phyloP scores from a whole-genome alignment of 1,140 invertebrate genomes.

The Leptoteleia sp. region DNA sequence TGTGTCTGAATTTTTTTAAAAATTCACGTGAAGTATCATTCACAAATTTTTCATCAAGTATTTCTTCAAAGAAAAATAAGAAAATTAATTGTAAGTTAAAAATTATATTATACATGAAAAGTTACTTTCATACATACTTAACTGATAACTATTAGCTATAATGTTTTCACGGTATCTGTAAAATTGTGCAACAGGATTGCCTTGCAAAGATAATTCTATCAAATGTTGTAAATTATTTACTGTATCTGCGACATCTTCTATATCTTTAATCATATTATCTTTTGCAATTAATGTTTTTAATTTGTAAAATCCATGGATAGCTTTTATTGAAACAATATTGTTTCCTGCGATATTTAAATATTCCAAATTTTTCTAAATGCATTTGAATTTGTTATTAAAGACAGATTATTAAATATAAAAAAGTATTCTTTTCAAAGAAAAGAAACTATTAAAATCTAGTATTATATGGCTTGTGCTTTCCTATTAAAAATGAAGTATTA shows the following conservation, averaged over 20 bases:
- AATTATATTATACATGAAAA: no score
- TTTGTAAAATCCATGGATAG: constrained; percentile 75
- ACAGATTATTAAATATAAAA: no score
- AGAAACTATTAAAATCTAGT: no score
- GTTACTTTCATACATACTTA: constrained; percentile 81
- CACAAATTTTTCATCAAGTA: constrained; percentile 80
- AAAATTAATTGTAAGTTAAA: no score
- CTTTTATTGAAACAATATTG: constrained; percentile 77
- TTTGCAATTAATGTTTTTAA: constrained; percentile 79
- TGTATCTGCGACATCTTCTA: constrained; percentile 80
- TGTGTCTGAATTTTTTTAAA: constrained; percentile 81
- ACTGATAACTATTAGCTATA: constrained; percentile 82
- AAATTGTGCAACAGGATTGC: constrained; percentile 83
- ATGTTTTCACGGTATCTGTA: constrained; percentile 85
- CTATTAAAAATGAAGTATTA: no score
- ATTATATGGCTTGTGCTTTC: no score
- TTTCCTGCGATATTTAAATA: constrained; percentile 82
- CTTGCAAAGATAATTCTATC: constrained; percentile 81
- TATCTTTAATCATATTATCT: constrained; percentile 80
- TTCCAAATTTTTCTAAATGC: constrained; percentile 75
- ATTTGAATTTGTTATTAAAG: no score
- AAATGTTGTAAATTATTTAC: constrained; percentile 81
- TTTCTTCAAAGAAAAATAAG: no score
- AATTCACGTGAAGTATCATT: constrained; percentile 79
- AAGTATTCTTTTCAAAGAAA: no score